These are phyloP conservation scores for Lepidochrysops patricia DNA, from an alignment of 2,888 invertebrate genomes.

Conservation along the genomic window DNA sequence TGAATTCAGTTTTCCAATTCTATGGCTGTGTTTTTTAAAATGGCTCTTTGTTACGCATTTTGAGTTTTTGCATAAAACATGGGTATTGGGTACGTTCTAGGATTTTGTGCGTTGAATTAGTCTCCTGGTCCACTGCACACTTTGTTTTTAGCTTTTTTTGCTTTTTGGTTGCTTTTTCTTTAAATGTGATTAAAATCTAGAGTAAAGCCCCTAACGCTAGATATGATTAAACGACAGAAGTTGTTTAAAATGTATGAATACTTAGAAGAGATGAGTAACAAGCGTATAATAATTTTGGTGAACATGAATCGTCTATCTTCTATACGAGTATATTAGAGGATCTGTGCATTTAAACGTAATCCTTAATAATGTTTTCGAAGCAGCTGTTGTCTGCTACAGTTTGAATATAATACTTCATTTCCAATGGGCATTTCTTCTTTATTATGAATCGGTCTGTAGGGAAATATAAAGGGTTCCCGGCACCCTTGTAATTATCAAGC, in stretches of 20 bases:
- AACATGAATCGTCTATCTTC: too few relatives aligned
- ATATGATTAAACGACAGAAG: too few relatives aligned
- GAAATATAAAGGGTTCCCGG: background rate
- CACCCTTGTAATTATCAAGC: constrained; percentile 4
- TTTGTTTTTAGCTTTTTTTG: background rate
- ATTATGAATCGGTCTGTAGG: background rate
- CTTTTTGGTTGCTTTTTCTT: too few relatives aligned
- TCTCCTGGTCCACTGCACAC: background rate
- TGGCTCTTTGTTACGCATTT: constrained; percentile 4
- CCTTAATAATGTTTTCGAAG: too few relatives aligned
- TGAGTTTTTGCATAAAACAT: constrained; percentile 5
- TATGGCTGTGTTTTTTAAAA: constrained; percentile 6
- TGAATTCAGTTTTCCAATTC: background rate
- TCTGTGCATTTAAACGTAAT: too few relatives aligned
- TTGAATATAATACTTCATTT: background rate
- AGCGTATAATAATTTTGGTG: too few relatives aligned
- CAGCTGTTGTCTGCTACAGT: too few relatives aligned
- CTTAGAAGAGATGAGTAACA: too few relatives aligned
- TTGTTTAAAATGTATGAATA: too few relatives aligned
- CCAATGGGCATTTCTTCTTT: background rate
- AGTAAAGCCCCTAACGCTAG: too few relatives aligned
- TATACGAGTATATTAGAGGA: too few relatives aligned
- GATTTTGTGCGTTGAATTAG: background rate
- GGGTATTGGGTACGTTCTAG: background rate
- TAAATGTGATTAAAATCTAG: too few relatives aligned